phyloP scores from a whole-genome alignment of 2,888 invertebrate species.

The Ornithoptera alexandrae region DNA sequence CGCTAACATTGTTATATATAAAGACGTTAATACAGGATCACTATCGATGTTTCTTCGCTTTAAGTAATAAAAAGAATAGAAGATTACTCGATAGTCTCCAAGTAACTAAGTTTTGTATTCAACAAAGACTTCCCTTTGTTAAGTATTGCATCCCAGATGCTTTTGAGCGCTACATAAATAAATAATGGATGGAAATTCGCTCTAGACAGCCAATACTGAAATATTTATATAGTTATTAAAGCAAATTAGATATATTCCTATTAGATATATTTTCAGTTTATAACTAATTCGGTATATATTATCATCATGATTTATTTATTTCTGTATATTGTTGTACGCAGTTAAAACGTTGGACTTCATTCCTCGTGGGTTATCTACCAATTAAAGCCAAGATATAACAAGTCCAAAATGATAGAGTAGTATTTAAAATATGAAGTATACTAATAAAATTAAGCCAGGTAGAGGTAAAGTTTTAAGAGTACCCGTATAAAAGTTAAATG shows the following conservation, averaged over 20 bases:
- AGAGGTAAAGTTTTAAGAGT: too few relatives aligned
- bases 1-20: not conserved
- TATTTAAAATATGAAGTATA: too few relatives aligned
- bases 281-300: too few relatives aligned
- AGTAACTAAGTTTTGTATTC: slow-evolving; percentile 1
- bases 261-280: too few relatives aligned
- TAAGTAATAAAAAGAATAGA: not conserved
- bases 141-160: slow-evolving; percentile 1
- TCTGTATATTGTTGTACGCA: too few relatives aligned
- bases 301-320: too few relatives aligned
- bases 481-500: too few relatives aligned
- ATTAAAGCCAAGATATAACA: too few relatives aligned
- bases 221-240: not conserved
- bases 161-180: not conserved
- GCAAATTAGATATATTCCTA: not conserved
- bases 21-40: not conserved
- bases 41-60: not conserved
- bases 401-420: too few relatives aligned
- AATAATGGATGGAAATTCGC: not conserved
- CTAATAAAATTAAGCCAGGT: too few relatives aligned
- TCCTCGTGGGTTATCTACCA: too few relatives aligned
- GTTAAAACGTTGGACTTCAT: too few relatives aligned
- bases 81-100: not conserved
- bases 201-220: not conserved
- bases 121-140: not conserved